Evolutionary conservation across 1,140 invertebrate species (phyloP), one percentile per base, ranked within the genome.

Genomic region (Euura saliciscinereae): DNA sequence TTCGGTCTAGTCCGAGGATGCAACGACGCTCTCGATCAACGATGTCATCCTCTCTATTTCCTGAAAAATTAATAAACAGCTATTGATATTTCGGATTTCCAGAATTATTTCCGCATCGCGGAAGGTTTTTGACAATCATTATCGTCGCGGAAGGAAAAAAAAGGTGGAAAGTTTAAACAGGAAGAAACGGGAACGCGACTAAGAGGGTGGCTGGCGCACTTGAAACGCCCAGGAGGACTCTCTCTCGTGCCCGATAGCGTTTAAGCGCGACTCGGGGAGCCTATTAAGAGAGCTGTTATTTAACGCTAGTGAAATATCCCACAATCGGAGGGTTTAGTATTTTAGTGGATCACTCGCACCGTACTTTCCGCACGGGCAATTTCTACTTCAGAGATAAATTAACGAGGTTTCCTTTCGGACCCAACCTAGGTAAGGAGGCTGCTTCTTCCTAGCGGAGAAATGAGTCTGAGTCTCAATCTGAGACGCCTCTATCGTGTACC

Each of bases 271-370:
- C 51, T 59, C 51, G 51, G 51, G 51, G 51, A 8, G 51, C 51
- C 51, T 59, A 59, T 59, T 59, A 59, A 59, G 8, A 8, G 51
- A 59, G 51, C 51, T 59, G 51, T 59, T 59, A 59, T 59, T 59
- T 59, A 11, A 59, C 51, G 51, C 51, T 59, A 59, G 51, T 59
- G 13, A 59, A 59, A 59, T 59, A 59, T n/a, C 51, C 51, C 51
- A 6, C 8, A 59, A 59, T 59, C 51, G 51, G 51, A 59, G 51
- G 6, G 51, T 59, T 59, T n/a, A 59, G 51, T 11, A 59, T 59
- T 59, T 59, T 59, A 59, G 5, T 59, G 51, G 51, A 59, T 59
- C n/a, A 7, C 51, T n/a, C 13, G 51, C 51, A n/a, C 51, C 51
- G 51, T 59, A 8, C 13, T 59, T 59, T 59, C 51, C 51, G 51